Percentiles rank a stretch among this genome's conserved stretches.
Conservation (phyloP, 2,797 vertebrate genomes). For the Alfaro cultratus region DNA sequence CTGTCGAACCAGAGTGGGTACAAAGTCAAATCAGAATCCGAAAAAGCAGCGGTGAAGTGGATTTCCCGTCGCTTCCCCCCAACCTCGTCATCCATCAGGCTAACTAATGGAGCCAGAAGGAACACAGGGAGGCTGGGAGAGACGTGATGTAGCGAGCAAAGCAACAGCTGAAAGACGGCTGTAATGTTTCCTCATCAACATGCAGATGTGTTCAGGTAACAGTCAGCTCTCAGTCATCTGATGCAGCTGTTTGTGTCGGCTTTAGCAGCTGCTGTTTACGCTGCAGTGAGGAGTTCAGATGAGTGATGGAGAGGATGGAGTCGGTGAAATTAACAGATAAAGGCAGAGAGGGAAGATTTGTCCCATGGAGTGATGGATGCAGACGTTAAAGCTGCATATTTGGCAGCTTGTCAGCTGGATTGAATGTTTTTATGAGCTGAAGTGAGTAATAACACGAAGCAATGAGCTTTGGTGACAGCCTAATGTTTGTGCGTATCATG, state of each 20-base stretch:
- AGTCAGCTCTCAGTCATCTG: constrained; percentile 38
- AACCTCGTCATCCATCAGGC: constrained; percentile 59
- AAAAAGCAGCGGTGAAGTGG: constrained; percentile 46
- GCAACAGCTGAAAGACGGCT: not conserved
- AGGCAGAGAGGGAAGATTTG: constrained; percentile 10
- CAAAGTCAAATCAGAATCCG: constrained; percentile 40
- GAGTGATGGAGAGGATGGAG: constrained; percentile 36
- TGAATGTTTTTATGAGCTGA: constrained; percentile 7
- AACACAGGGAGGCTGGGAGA: constrained; percentile 9
- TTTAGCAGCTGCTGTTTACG: constrained; percentile 55
- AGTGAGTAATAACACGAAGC: constrained; percentile 28
- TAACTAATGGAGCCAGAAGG: constrained; percentile 62
- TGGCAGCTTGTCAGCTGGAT: constrained; percentile 2
- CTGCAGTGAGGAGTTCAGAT: constrained; percentile 23
- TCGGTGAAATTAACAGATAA: constrained; percentile 29
- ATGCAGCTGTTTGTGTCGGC: constrained; percentile 43
- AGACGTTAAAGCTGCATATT: constrained; percentile 6
- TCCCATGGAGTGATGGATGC: constrained; percentile 24
- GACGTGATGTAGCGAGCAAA: constrained; percentile 4
- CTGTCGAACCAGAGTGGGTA: constrained; percentile 12
- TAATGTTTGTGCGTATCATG: constrained; percentile 4
- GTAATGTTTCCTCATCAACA: constrained; percentile 27
- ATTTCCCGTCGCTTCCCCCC: constrained; percentile 45
- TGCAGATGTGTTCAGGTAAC: constrained; percentile 29
- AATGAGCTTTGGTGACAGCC: constrained; percentile 23